Conservation (phyloP, 53 echinoderm and acorn worm species). For the Glandiceps talaboti region DNA sequence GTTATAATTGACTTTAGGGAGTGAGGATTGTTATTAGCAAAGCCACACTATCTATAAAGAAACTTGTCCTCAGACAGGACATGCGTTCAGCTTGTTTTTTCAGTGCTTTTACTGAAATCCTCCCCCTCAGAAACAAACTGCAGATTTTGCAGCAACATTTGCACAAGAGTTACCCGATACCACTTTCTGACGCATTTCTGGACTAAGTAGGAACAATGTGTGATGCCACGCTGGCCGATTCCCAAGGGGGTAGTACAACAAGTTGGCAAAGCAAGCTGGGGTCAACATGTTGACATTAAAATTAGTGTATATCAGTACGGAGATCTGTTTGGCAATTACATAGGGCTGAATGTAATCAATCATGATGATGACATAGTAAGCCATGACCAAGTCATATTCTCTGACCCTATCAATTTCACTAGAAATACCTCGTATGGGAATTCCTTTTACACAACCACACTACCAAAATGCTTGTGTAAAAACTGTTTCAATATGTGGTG, state of each 20-base stretch:
- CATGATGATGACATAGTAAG: neutral
- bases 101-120: too few species aligned
- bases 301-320: neutral
- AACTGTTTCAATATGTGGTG: too few species aligned
- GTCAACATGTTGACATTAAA: neutral
- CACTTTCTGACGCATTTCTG: too few species aligned
- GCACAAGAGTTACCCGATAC: too few species aligned
- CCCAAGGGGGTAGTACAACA: neutral
- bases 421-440: neutral
- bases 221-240: too few species aligned
- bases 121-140: too few species aligned
- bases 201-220: too few species aligned
- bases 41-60: neutral
- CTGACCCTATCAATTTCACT: neutral
- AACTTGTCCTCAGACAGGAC: neutral
- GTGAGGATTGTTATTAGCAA: neutral
- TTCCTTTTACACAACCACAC: too few species aligned
- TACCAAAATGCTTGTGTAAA: neutral
- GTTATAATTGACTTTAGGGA: neutral
- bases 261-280: neutral
- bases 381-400: neutral
- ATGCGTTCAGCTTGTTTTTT: neutral
- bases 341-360: neutral
- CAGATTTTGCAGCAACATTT: too few species aligned
- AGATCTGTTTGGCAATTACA: neutral